Base-by-base conservation (phyloP, 2,888 invertebrate species). In the Lymantria monacha region DNA sequence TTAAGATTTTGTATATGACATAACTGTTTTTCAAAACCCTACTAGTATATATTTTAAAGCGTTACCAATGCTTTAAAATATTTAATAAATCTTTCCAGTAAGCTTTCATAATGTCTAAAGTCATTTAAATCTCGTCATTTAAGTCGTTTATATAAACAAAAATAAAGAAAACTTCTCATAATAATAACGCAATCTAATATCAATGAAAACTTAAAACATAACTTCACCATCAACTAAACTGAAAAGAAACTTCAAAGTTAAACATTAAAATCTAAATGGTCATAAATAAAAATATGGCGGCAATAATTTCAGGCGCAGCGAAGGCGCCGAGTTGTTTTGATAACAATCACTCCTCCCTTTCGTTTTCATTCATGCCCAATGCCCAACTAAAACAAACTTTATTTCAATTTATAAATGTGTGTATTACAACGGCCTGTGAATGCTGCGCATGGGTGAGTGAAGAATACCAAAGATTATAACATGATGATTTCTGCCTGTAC, bases 371-470 rank as follows among this genome's bases (percentile, higher is more conserved):
- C 87, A 87, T 81, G 83, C 83, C 81, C 79, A 81, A 76, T 86
- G 84, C 83, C 82, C 87, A 88, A 91, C 90, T 91, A 89, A 90
- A 90, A 86, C 87, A 85, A 89, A 89, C 87, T 90, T 89, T 87
- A 90, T 90, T 89, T 86, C 87, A 84, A 82, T 85, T 87, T 83
- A 76, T 81, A 76, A 77, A 76, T 86, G 87, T 88, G 86, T 84
- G 87, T 75, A 64, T 85, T 71, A 70, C 74, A 66, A 66, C 70
- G 70, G 59, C 53, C 70, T 65, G 68, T 63, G 57, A 50, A 48
- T 48, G 71, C 59, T 87, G 84, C 83, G 84, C 81, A 77, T 86
- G 89, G 89, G 85, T 88, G 88, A 70, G 85, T 78, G 62, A 36
- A 53, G 33, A 44, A 44, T 65, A 31, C 3, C 85, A 83, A 71